These are phyloP conservation scores for Aix galericulata DNA, from an alignment of 2,113 vertebrate species.

Conservation along the genomic window DNA sequence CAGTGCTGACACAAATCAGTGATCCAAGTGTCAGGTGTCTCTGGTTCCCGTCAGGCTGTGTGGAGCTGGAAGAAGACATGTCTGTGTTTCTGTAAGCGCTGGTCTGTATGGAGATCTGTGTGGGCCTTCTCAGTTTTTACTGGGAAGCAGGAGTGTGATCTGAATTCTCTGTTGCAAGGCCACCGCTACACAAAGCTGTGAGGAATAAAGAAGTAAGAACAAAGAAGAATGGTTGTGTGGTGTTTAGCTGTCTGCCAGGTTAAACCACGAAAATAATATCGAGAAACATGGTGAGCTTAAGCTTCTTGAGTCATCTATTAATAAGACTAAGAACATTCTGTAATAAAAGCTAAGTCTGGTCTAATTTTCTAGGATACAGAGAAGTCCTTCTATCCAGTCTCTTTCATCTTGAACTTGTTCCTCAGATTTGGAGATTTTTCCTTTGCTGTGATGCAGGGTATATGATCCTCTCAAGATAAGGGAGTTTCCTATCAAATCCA, in stretches of 20 bases:
- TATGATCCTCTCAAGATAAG: background rate
- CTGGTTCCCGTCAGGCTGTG: background rate
- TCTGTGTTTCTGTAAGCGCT: background rate
- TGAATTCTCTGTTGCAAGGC: background rate
- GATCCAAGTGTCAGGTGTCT: background rate
- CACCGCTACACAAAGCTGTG: background rate
- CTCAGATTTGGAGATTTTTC: background rate
- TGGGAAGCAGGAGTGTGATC: background rate
- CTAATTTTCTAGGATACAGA: background rate
- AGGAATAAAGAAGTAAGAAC: background rate
- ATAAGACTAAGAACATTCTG: background rate
- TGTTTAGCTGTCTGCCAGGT: too few species aligned
- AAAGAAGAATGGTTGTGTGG: too few species aligned
- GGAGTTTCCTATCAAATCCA: background rate
- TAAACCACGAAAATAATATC: too few species aligned
- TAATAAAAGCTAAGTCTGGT: background rate
- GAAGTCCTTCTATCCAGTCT: background rate
- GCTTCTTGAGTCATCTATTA: background rate
- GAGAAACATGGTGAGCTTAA: background rate
- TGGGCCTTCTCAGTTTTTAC: background rate
- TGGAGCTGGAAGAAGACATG: rapidly evolving
- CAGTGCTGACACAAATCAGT: background rate
- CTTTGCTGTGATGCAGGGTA: background rate
- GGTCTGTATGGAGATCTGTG: background rate
- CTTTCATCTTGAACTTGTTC: background rate